These are phyloP conservation scores for Drosophila parabipectinata DNA, from an alignment of 1,140 invertebrate genomes.

Conservation along the genomic window DNA sequence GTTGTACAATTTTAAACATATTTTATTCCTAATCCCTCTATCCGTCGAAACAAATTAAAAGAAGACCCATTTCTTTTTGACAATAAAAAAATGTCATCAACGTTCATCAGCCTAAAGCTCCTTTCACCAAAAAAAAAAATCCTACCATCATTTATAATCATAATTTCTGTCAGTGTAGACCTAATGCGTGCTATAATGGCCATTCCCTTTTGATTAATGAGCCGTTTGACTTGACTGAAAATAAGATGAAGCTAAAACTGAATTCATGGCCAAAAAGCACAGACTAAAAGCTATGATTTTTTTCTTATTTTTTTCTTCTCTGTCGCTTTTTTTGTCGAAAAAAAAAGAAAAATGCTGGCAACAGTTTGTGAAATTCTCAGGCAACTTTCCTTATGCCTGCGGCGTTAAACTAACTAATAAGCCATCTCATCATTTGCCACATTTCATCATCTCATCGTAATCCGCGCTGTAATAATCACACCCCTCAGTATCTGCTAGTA, in stretches of 20 bases:
- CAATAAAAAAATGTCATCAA: background rate
- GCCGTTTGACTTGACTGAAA: constrained; percentile 52
- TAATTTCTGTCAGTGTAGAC: constrained; percentile 28
- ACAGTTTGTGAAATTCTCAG: constrained; percentile 24
- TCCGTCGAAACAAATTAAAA: no score
- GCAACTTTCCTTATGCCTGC: constrained; percentile 25
- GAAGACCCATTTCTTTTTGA: background rate
- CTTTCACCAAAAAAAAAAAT: background rate
- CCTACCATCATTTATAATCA: background rate
- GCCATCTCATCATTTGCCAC: constrained; percentile 30
- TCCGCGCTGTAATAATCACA: constrained; percentile 19
- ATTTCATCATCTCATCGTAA: constrained; percentile 11
- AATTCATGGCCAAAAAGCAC: constrained; percentile 4
- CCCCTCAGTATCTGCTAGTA: constrained; percentile 6
- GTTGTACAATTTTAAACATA: no score
- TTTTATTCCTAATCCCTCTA: no score
- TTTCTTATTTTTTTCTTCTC: background rate
- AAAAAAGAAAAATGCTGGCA: no score
- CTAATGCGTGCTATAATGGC: constrained; percentile 56
- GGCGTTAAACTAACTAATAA: constrained; percentile 50
- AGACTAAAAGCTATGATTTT: constrained; percentile 3
- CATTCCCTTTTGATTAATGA: constrained; percentile 71
- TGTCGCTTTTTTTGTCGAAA: background rate
- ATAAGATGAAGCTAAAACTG: background rate
- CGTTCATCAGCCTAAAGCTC: background rate